phyloP scores from a whole-genome alignment of 1,140 invertebrate species.

The Hycleus cichorii region DNA sequence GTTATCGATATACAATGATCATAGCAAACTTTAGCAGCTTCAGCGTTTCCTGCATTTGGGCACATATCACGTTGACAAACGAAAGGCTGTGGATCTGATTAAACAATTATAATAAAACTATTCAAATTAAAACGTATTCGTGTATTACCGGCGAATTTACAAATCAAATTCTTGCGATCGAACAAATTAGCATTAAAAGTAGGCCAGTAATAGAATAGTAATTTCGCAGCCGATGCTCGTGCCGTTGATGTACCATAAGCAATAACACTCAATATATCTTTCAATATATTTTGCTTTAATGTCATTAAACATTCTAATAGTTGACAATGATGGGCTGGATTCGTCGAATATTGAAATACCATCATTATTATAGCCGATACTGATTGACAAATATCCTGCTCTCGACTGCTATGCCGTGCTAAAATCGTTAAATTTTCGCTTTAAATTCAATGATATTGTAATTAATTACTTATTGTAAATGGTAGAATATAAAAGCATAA shows the following conservation, averaged over 20 bases:
- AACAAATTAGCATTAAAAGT: slow-evolving; percentile 90
- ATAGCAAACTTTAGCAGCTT: slow-evolving; percentile 86
- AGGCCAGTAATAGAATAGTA: slow-evolving; percentile 99
- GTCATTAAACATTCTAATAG: slow-evolving; percentile 91
- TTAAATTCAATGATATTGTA: background rate
- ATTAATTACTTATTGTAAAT: slow-evolving; percentile 77
- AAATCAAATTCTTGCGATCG: slow-evolving; percentile 80
- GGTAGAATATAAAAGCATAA: slow-evolving; percentile 95
- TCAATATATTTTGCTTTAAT: slow-evolving; percentile 78
- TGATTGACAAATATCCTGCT: slow-evolving; percentile 84
- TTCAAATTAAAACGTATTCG: too few relatives aligned
- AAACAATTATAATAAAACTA: too few relatives aligned
- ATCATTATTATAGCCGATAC: slow-evolving; percentile 94
- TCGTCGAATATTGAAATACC: slow-evolving; percentile 92
- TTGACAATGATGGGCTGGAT: slow-evolving; percentile 89
- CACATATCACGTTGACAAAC: slow-evolving; percentile 81
- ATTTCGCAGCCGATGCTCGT: slow-evolving; percentile 85
- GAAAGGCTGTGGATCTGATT: slow-evolving; percentile 58
- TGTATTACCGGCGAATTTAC: slow-evolving; percentile 78
- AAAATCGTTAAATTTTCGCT: slow-evolving; percentile 17
- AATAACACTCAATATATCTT: slow-evolving; percentile 92
- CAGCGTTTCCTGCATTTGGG: slow-evolving; percentile 71
- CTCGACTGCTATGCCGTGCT: slow-evolving; percentile 63
- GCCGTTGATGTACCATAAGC: slow-evolving; percentile 92
- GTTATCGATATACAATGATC: slow-evolving; percentile 79